Percentiles rank a stretch among this genome's conserved stretches.
Conservation (phyloP, 2,113 vertebrate genomes). For the Ictidomys tridecemlineatus region DNA sequence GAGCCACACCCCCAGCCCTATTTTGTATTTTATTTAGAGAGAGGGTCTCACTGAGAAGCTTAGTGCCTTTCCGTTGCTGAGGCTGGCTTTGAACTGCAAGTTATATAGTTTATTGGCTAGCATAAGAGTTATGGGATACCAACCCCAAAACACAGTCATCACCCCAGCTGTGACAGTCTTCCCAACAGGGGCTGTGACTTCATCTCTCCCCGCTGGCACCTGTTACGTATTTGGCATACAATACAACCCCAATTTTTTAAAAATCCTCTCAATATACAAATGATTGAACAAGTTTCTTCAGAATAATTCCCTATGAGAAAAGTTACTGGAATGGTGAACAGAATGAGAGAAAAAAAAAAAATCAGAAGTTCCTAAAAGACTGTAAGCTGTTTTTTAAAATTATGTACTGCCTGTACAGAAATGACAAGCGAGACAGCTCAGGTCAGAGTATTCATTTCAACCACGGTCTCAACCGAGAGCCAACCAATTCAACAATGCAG, state of each 20-base stretch:
- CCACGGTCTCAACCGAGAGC: background rate
- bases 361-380: background rate
- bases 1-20: too few relatives aligned
- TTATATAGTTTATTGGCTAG: too few relatives aligned
- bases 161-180: background rate
- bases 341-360: rapidly evolving
- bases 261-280: background rate
- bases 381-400: background rate
- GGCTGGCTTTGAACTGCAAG: background rate
- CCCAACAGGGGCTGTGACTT: background rate
- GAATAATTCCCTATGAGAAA: background rate
- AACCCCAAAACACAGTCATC: background rate
- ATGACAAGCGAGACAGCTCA: background rate
- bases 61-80: too few relatives aligned
- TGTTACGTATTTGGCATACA: background rate
- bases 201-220: background rate
- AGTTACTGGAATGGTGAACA: background rate
- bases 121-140: background rate
- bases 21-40: too few relatives aligned
- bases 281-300: background rate
- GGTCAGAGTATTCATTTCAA: constrained; percentile 8
- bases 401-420: background rate
- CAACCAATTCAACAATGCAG: background rate
- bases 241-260: background rate
- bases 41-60: too few relatives aligned